Evolutionary conservation across 2,797 vertebrate species (phyloP).

Genomic region (Chaunax sp.): DNA sequence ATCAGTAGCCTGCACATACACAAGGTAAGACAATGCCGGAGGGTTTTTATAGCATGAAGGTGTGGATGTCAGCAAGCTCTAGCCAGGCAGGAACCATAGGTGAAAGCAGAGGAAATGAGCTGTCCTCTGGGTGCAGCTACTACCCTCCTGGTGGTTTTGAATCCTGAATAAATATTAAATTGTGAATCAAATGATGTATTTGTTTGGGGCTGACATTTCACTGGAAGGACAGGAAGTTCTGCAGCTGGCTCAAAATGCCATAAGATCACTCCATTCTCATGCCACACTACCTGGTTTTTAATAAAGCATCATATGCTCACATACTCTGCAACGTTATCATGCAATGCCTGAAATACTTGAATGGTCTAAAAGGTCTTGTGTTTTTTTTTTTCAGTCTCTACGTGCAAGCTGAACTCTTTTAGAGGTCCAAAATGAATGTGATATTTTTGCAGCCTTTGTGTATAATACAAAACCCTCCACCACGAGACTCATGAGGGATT

Average conservation of each 20-base stretch:
- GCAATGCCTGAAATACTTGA: not conserved
- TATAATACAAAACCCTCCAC: not conserved
- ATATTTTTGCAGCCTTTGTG: not conserved
- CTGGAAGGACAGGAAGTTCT: not conserved
- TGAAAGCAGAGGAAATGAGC: conserved; percentile 12
- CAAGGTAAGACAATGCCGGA: conserved; percentile 66
- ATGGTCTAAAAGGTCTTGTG: not conserved
- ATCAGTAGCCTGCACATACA: conserved; percentile 27
- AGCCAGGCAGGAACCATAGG: conserved; percentile 25
- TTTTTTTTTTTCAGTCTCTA: conserved; percentile 5
- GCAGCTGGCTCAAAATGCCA: not conserved
- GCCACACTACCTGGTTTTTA: not conserved
- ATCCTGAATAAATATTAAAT: not conserved
- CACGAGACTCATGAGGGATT: conserved; percentile 15
- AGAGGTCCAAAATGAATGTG: not conserved
- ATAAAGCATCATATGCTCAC: not conserved
- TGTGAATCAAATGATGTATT: not conserved
- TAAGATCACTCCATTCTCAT: not conserved
- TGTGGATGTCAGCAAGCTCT: conserved; percentile 49
- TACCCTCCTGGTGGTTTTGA: not conserved
- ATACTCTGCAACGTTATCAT: not conserved
- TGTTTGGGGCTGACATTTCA: not conserved
- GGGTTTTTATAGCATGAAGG: conserved; percentile 57
- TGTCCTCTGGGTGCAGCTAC: conserved; percentile 20
- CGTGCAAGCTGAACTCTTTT: not conserved